phyloP scores from a whole-genome alignment of 2,888 invertebrate genomes.

The Oithona nana region DNA sequence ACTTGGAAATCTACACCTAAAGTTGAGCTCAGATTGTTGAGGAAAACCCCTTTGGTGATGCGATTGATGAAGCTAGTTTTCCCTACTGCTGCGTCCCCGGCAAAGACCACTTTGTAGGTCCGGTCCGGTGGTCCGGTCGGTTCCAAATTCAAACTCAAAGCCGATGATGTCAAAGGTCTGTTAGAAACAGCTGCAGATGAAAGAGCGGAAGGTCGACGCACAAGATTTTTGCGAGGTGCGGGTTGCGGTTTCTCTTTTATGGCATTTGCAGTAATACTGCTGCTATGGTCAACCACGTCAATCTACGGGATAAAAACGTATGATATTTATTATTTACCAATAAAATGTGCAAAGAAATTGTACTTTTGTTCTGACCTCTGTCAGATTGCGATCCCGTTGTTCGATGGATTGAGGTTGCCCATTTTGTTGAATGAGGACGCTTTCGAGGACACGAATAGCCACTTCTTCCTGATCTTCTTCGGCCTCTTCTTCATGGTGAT shows the following conservation, averaged over 20 bases:
- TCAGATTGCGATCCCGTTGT: neutral
- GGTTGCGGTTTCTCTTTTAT: too few species aligned
- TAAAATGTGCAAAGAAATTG: too few species aligned
- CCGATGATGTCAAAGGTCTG: neutral
- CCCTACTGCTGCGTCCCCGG: conserved; percentile 42
- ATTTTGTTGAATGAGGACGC: too few species aligned
- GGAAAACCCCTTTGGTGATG: conserved; percentile 37
- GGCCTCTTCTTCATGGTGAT: conserved; percentile 22
- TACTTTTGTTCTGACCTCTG: neutral
- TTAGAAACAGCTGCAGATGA: neutral
- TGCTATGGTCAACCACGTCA: too few species aligned
- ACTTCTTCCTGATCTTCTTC: too few species aligned
- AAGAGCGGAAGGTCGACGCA: neutral
- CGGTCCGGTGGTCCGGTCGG: conserved; percentile 32
- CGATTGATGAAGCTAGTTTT: conserved; percentile 40
- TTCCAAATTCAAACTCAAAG: conserved; percentile 20
- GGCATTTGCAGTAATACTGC: too few species aligned
- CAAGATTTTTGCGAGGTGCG: neutral
- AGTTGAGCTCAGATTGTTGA: conserved; percentile 36
- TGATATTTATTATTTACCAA: too few species aligned
- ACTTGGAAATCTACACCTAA: conserved; percentile 40
- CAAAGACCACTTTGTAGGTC: conserved; percentile 40
- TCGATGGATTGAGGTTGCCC: neutral
- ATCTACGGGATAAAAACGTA: too few species aligned
- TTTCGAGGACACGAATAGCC: too few species aligned